These are phyloP conservation scores for Mantis religiosa DNA, from an alignment of 2,888 invertebrate genomes.

Conservation along the genomic window DNA sequence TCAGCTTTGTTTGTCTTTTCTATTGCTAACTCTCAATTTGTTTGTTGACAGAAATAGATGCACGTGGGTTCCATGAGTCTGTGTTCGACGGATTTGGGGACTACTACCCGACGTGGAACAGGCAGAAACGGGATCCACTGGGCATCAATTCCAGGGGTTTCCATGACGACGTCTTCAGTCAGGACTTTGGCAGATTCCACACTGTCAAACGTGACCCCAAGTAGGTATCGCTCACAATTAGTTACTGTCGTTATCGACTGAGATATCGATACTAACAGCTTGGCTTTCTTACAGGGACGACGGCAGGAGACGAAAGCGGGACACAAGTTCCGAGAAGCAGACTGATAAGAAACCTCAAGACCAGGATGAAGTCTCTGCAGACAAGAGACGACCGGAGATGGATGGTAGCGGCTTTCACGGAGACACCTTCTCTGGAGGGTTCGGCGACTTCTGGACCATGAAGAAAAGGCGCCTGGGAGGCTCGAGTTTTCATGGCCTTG, in stretches of 20 bases:
- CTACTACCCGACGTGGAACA: constrained; percentile 36
- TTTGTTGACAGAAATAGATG: constrained; percentile 36
- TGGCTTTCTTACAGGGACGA: background rate
- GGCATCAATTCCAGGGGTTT: constrained; percentile 37
- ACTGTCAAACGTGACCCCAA: constrained; percentile 29
- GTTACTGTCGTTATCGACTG: no score
- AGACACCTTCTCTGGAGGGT: constrained; percentile 34
- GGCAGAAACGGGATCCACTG: constrained; percentile 33
- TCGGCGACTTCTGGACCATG: constrained; percentile 38
- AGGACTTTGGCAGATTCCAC: constrained; percentile 35
- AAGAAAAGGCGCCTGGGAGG: constrained; percentile 16
- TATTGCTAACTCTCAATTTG: background rate
- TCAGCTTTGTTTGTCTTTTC: background rate
- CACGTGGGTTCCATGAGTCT: constrained; percentile 39
- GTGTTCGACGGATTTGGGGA: constrained; percentile 39
- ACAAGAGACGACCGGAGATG: constrained; percentile 23
- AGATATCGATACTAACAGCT: background rate
- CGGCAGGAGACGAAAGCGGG: background rate
- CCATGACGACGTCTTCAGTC: constrained; percentile 36
- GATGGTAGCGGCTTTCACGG: constrained; percentile 27
- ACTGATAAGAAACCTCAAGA: background rate
- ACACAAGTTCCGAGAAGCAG: background rate
- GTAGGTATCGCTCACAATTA: no score
- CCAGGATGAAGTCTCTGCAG: background rate
- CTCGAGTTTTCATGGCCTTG: constrained; percentile 28